Conservation (phyloP, 1,140 invertebrate species). For the Ooceraea biroi region DNA sequence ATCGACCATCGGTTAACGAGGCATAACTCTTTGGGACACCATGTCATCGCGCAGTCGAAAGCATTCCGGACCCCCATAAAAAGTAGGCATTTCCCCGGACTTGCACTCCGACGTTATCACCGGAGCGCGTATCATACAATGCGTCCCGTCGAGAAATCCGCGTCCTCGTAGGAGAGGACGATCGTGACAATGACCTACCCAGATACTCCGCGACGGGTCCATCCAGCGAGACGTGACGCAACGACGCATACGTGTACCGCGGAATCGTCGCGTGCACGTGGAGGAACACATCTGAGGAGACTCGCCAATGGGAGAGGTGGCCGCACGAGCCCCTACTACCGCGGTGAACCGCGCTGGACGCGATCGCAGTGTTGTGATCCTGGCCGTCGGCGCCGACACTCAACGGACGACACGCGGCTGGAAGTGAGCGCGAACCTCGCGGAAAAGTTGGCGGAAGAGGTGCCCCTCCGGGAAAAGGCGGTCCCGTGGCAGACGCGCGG, state of each 20-base stretch:
- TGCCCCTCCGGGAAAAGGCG: not conserved
- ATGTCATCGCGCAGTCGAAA: not conserved
- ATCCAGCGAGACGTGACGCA: slow-evolving; percentile 65
- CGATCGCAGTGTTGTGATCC: slow-evolving; percentile 71
- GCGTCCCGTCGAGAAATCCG: slow-evolving; percentile 19
- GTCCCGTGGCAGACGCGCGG: slow-evolving; percentile 13
- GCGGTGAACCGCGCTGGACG: slow-evolving; percentile 56
- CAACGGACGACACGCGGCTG: slow-evolving; percentile 69
- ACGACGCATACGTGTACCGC: slow-evolving; percentile 63
- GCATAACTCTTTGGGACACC: not conserved
- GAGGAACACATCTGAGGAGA: slow-evolving; percentile 64
- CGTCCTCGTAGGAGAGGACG: slow-evolving; percentile 53
- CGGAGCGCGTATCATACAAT: not conserved
- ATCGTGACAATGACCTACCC: slow-evolving; percentile 77
- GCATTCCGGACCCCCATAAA: not conserved
- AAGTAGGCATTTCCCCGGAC: slow-evolving; percentile 33
- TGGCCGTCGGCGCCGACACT: slow-evolving; percentile 62
- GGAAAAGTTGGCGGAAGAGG: slow-evolving; percentile 25
- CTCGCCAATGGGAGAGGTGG: slow-evolving; percentile 70
- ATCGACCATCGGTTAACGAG: slow-evolving; percentile 21
- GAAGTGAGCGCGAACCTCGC: slow-evolving; percentile 57
- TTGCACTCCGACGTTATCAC: not conserved
- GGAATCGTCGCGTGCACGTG: slow-evolving; percentile 66
- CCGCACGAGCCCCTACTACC: slow-evolving; percentile 67
- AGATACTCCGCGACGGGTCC: slow-evolving; percentile 58